Conservation (phyloP, 2,113 vertebrate genomes). For the Narcine bancroftii region DNA sequence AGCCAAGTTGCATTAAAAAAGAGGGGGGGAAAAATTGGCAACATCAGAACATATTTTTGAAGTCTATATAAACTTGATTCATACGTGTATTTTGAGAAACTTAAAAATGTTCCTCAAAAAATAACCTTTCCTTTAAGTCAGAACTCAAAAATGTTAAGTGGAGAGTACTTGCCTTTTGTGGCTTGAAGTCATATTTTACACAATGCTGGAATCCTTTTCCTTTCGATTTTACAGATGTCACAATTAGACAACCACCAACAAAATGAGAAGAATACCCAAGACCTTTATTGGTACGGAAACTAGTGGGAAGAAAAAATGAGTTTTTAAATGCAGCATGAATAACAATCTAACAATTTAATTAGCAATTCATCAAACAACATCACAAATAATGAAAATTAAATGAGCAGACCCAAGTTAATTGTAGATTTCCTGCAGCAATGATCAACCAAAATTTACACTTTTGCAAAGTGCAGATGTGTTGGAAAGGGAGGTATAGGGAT, state of each 20-base stretch:
- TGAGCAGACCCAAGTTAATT: background rate
- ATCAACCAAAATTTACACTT: background rate
- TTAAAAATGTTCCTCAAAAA: background rate
- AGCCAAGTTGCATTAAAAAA: background rate
- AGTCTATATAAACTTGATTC: background rate
- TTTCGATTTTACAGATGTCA: constrained; percentile 95
- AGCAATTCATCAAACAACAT: background rate
- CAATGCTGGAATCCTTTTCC: constrained; percentile 98
- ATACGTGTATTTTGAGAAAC: background rate
- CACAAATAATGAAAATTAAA: background rate
- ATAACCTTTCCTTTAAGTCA: background rate
- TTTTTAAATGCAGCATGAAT: background rate
- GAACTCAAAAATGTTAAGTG: background rate
- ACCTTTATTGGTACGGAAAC: constrained; percentile 95
- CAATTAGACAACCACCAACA: constrained; percentile 88
- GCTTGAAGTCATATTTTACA: constrained; percentile 97
- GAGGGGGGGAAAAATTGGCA: background rate
- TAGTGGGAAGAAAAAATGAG: constrained; percentile 45
- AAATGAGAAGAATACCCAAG: constrained; percentile 97
- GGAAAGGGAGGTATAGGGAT: background rate
- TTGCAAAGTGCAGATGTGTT: background rate
- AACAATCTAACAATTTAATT: background rate
- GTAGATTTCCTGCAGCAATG: background rate
- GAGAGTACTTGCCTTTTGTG: constrained; percentile 76
- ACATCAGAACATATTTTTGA: background rate